Evolutionary conservation across 2,113 vertebrate genomes (phyloP), one percentile per base, ranked within the genome.

Genomic region (Blennius ocellaris): DNA sequence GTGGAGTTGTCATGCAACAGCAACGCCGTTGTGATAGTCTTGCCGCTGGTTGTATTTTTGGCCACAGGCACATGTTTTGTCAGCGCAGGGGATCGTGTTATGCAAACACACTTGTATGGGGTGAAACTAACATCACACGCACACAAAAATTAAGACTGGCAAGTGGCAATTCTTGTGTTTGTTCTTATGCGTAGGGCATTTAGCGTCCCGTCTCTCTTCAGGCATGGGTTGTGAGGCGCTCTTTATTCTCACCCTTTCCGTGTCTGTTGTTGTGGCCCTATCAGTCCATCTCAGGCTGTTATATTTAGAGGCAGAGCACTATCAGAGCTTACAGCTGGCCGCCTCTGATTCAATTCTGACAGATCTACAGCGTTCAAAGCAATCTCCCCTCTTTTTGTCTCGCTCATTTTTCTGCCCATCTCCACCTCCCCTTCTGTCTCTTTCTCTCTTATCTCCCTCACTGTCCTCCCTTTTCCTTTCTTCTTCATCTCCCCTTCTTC

Each of bases 341-440:
- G 49, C 73, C 72, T 67, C 81, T 87, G 87, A 92, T 89, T 92
- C 83, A 78, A 80, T 80, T 89, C 82, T 87, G 86, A 90, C 86
- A 89, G 85, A 83, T 82, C 80, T 74, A 66, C 77, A 72, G 72
- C 58, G 16, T 88, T 88, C 77, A 87, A 83, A 81, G 80, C 72
- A 89, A 85, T 84, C 69, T 74, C 76, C 75, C 63, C 67, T 81
- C 49, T 77, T 79, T 88, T 66, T 85, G 79, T 84, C 65, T 77
- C 39, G n/a, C 64, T 80, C 58, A 53, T 68, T 88, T 86, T 76
- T 76, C 69, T 50, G 15, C 50, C 64, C 65, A 59, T 52, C 49
- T 52, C 62, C 38, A 14, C 40, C 55, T 54, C 37, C 39, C 11
- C 48, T 15, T 48, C 45, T 48, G 11, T n/a, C 62, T 36, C 49